Base-by-base conservation (phyloP, 2,888 invertebrate species). In the Drosophila leonis region DNA sequence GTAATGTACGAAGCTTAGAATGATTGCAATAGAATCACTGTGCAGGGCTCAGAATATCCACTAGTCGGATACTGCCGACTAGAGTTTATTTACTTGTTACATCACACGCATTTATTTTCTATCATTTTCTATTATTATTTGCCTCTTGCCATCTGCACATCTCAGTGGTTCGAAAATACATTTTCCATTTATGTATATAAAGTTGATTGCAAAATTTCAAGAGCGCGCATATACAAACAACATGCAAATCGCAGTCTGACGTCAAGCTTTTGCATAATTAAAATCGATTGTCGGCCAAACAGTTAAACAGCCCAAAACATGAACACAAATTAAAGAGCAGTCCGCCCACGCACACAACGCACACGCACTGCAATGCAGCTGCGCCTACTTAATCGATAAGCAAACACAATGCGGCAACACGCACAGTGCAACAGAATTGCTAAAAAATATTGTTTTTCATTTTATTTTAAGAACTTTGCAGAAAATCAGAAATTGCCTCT, bases 211-310 rank as follows among this genome's bases (percentile, higher is more conserved):
- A 9, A 9, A 9, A 12, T 18, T 51, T 31, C n/a, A 55, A 41
- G 41, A 55, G 55, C 55, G 1, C 29, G 29, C 48, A n/a, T 44
- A n/a, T n/a, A n/a, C 9, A 41, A 35, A 31, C 29, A 55, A 15
- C 27, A 54, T 42, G 24, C 9, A 54, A 73, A 57, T 37, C 20
- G 18, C 44, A 31, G 33, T 13, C 10, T 74, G 74, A 59, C 65
- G 65, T 74, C 60, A 54, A 61, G 15, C 57, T 12, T 65, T 56
- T 65, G 71, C 71, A 75, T 77, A 62, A 77, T 75, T 77, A 67
- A 75, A 71, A 67, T 60, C 65, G 48, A 29, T 46, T 69, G 52
- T 39, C 55, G 59, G 49, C 27, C 41, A 48, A 67, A 49, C 68
- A 61, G 49, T 52, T 61, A 57, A 41, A 65, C 52, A 62, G 41